Conservation (phyloP, 1,140 invertebrate genomes). For the Hyles vespertilio region DNA sequence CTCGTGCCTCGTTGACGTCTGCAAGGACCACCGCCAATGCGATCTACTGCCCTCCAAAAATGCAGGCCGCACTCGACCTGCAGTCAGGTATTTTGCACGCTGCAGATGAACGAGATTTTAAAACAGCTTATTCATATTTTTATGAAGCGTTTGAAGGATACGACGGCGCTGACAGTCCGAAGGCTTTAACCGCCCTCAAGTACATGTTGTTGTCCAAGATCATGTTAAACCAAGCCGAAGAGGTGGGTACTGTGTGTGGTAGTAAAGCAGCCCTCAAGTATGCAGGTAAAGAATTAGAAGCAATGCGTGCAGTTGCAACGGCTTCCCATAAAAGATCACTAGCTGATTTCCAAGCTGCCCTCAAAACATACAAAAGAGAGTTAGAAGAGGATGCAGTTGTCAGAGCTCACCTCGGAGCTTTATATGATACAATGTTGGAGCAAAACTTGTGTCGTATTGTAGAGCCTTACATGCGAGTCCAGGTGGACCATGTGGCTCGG, state of each 20-base stretch:
- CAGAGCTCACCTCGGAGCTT: conserved; percentile 94
- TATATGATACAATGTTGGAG: conserved; percentile 99
- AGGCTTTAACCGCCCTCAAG: conserved; percentile 95
- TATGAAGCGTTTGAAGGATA: conserved; percentile 99
- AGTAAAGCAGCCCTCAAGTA: conserved; percentile 98
- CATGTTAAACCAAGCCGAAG: conserved; percentile 96
- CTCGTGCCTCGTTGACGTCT: conserved; percentile 96
- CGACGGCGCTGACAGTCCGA: conserved; percentile 94
- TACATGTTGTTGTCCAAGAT: conserved; percentile 99
- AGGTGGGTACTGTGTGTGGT: conserved; percentile 96
- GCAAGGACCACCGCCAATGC: conserved; percentile 99
- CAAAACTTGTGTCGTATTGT: conserved; percentile 99
- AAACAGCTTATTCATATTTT: conserved; percentile 99
- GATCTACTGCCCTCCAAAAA: conserved; percentile 98
- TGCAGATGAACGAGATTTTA: conserved; percentile 99
- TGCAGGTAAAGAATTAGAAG: conserved; percentile 95
- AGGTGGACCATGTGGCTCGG: conserved; percentile 82
- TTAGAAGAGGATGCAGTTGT: conserved; percentile 98
- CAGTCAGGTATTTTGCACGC: conserved; percentile 99
- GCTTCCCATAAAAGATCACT: conserved; percentile 97
- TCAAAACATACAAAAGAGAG: conserved; percentile 92
- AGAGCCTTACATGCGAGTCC: conserved; percentile 98
- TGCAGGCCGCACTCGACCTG: conserved; percentile 97
- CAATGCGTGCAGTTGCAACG: conserved; percentile 97
- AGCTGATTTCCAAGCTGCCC: conserved; percentile 91